Evolutionary conservation across 2,113 vertebrate genomes (phyloP).

Genomic region (Carlito syrichta): DNA sequence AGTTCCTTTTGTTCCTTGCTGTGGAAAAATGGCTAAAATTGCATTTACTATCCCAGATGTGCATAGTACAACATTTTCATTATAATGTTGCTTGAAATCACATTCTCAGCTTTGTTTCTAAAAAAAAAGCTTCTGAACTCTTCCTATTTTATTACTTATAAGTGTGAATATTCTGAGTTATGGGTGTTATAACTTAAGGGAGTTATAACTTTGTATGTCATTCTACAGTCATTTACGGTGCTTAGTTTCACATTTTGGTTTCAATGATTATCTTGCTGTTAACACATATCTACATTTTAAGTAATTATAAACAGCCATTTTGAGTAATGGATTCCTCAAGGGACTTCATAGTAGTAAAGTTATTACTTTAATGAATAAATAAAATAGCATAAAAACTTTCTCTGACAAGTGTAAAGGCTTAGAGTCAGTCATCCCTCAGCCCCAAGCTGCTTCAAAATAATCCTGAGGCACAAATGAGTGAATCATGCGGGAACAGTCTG

Average conservation of each 20-base stretch:
- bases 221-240: neutral
- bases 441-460: neutral
- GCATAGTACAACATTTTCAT: neutral
- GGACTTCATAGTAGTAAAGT: neutral
- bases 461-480: constrained; percentile 4
- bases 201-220: neutral
- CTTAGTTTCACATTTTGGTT: neutral
- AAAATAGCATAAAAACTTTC: constrained; percentile 49
- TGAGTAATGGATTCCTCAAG: constrained; percentile 53
- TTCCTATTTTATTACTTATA: neutral
- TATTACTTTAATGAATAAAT: constrained; percentile 62
- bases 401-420: neutral
- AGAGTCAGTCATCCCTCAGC: neutral
- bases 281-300: neutral
- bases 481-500: constrained; percentile 43
- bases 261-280: neutral
- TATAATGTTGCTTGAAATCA: neutral
- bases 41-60: neutral
- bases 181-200: neutral
- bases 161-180: neutral
- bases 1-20: neutral
- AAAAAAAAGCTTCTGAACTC: neutral
- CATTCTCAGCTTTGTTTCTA: neutral
- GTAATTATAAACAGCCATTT: constrained; percentile 26
- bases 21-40: constrained; percentile 10